Base-by-base conservation (phyloP, 2,888 invertebrate species). In the Chymomyza caudatula region DNA sequence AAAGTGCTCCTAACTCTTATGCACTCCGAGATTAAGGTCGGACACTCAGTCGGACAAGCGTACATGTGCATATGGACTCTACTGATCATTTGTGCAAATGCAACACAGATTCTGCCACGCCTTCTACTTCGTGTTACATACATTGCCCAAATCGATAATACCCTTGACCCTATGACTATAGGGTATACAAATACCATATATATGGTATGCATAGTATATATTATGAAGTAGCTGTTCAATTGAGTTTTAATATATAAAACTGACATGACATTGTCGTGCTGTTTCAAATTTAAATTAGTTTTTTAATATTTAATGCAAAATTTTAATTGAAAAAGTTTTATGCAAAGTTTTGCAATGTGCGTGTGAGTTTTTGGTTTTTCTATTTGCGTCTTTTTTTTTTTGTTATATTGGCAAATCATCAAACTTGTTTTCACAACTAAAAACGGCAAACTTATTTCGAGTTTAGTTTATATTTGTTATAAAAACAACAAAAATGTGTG, bases 401-500 rank as follows among this genome's bases (percentile, higher is more conserved):
- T 19, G 47, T 47, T 47, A 17, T 15, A 19, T 15, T 15, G 47
- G 47, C 47, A 19, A 17, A 19, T 15, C 47, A 17, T 15, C 17
- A 47, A 8, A 17, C 15, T 15, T 47, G 47, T 47, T 17, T 15
- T n/a, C 15, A 5, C 47, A 47, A 47, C 47, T 47, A 47, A 47
- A 47, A 52, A 63, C 44, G 55, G 29, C 22, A 23, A 19, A 23
- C 64, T 69, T 56, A 44, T 58, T 51, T 37, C 17, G 42, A 63
- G 82, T 63, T 68, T 56, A 71, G 77, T 76, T 79, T 61, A 69
- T 77, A 77, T 79, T 79, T 74, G 74, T 72, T 75, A 75, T 80
- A 71, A 79, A 79, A 80, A 79, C 78, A 83, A 73, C 70, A 78
- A 68, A 47, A 15, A 51, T 20, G 20, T 11, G 20, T 17, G 3